Evolutionary conservation across 2,113 vertebrate genomes (phyloP), one percentile per base, ranked within the genome.

Genomic region (Microtus richardsoni): DNA sequence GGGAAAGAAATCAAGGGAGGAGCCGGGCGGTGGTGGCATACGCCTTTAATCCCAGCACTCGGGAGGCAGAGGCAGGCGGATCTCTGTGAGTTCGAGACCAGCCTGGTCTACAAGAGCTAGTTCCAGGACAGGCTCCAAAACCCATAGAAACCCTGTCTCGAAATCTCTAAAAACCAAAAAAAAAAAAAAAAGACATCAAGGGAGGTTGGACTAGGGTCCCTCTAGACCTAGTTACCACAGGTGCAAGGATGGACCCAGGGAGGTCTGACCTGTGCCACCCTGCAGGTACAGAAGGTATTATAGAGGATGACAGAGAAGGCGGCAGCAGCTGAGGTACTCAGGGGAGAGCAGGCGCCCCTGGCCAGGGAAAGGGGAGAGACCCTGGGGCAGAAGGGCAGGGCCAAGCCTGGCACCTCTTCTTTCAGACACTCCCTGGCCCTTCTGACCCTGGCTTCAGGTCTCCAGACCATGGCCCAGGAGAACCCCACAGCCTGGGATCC

Each of bases 231-330:
- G n/a, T 11, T 41, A 22, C 54, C 54, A 26, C 39, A 73, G n/a
- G 17, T 26, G 30, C 39, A 44, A 16, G 33, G 66, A 14, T 36
- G 22, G n/a, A n/a, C 24, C 41, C 9, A 73, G 19, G 0, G 10
- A 44, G 5, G 22, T 19, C 84, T 79, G 60, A 96, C 62, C 83
- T 4, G 14, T 6, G 8, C 41, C 0, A 0, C 39, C 54, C 5
- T 77, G 26, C 1, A 96, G 85, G 0, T 0, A 39, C n/a, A 1
- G 30, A 91, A 60, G 4, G 99, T 99, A 95, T 99, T 99, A 97
- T 99, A 98, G 97, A 99, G 99, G 98, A 99, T 99, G 98, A 99
- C 99, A 96, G 99, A 99, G 96, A 99, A 99, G 98, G 99, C 99
- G 94, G 99, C 99, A 89, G 99, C 99, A 91, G 99, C 99, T 0